Conservation (phyloP, 2,888 invertebrate genomes). For the Ypsolopha sequella region DNA sequence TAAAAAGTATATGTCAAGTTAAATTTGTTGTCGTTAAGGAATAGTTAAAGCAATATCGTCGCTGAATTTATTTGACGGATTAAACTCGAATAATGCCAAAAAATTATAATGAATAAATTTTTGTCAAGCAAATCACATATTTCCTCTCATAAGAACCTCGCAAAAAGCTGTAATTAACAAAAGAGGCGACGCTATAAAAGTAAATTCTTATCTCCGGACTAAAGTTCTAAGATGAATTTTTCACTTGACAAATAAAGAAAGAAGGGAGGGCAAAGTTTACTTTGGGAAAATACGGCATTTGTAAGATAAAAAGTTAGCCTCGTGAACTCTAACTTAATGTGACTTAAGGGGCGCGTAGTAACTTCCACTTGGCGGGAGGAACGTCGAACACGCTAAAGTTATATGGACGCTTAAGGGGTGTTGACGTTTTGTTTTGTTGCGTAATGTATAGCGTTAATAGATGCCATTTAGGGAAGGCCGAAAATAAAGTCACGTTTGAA, state of each 20-base stretch:
- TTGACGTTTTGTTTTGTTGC: neutral
- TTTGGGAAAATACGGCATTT: constrained; percentile 15
- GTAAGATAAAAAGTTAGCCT: constrained; percentile 15
- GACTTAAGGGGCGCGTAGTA: neutral
- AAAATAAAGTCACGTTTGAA: neutral
- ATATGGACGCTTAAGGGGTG: neutral
- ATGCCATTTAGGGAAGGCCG: neutral
- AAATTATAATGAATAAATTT: too few relatives aligned
- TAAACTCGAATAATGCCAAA: too few relatives aligned
- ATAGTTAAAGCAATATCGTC: too few relatives aligned
- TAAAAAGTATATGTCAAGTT: too few relatives aligned
- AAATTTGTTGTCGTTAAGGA: too few relatives aligned
- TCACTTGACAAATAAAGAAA: constrained; percentile 48
- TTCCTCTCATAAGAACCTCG: too few relatives aligned
- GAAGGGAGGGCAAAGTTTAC: constrained; percentile 18
- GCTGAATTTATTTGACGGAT: too few relatives aligned
- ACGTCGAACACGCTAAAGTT: neutral
- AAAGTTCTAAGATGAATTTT: constrained; percentile 21
- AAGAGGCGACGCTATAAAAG: constrained; percentile 1
- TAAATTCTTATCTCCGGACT: constrained; percentile 32
- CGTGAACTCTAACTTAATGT: neutral
- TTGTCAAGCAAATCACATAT: too few relatives aligned
- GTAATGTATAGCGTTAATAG: neutral
- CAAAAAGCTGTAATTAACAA: constrained; percentile 3
- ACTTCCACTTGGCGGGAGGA: neutral